phyloP scores from a whole-genome alignment of 2,113 vertebrate species.

The Calypte anna region DNA sequence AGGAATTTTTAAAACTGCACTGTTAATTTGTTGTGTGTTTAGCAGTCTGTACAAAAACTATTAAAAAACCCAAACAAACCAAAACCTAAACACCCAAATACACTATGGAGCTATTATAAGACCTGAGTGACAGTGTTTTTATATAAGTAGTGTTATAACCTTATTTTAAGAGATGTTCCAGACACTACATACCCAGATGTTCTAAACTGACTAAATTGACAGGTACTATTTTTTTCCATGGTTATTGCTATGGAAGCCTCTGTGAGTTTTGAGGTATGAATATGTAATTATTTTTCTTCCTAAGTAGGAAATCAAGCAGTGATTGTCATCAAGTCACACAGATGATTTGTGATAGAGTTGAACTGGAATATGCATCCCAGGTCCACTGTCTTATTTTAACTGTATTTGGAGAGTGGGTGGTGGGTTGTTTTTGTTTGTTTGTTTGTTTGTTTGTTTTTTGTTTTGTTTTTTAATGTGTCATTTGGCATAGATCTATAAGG shows the following conservation, averaged over 20 bases:
- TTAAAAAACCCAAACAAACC: background rate
- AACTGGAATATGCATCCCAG: background rate
- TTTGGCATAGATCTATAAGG: background rate
- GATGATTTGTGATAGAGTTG: background rate
- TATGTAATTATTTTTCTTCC: background rate
- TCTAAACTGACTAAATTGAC: background rate
- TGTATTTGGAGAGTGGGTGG: background rate
- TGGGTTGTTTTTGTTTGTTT: background rate
- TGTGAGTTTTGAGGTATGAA: background rate
- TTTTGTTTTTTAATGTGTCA: background rate
- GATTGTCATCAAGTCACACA: background rate
- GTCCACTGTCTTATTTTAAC: background rate
- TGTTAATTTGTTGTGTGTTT: background rate
- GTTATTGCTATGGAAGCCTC: background rate
- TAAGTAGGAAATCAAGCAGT: background rate
- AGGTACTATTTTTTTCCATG: background rate
- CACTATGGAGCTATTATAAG: background rate
- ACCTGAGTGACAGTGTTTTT: background rate
- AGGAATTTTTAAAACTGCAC: background rate
- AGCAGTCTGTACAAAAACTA: background rate
- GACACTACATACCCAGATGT: background rate
- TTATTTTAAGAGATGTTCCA: background rate
- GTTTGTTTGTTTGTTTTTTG: too few species aligned
- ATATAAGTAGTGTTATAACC: background rate
- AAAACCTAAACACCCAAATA: background rate